Evolutionary conservation across 2,888 invertebrate genomes (phyloP).

Genomic region (Neoascia interrupta): DNA sequence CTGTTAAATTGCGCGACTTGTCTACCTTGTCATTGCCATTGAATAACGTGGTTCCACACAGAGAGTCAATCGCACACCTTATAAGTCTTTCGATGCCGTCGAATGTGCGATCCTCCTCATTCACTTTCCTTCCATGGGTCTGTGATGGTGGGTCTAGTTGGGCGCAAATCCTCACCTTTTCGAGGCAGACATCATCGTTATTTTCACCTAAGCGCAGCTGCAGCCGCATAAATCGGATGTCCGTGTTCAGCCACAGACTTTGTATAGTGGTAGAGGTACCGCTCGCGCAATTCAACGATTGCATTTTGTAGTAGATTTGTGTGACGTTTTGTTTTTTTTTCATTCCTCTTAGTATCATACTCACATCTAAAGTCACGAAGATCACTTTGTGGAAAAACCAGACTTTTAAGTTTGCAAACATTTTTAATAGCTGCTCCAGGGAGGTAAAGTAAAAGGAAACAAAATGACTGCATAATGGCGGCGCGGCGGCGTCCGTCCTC

Average conservation of each 20-base stretch:
- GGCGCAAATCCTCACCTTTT: slow-evolving; percentile 39
- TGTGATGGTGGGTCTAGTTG: no score
- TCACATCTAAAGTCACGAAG: slow-evolving; percentile 55
- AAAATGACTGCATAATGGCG: slow-evolving; percentile 44
- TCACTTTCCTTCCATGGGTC: slow-evolving; percentile 50
- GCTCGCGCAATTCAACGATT: slow-evolving; percentile 48
- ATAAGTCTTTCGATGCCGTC: slow-evolving; percentile 13
- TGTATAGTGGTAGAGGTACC: no score
- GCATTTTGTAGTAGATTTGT: slow-evolving; percentile 3
- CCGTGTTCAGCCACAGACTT: slow-evolving; percentile 38
- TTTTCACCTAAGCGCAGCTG: no score
- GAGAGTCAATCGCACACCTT: slow-evolving; percentile 46
- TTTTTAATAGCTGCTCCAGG: slow-evolving; percentile 44
- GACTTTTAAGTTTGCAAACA: slow-evolving; percentile 55
- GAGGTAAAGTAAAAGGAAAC: slow-evolving; percentile 18
- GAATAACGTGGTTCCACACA: slow-evolving; percentile 49
- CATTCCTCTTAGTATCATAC: no score
- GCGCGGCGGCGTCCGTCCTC: slow-evolving; percentile 9
- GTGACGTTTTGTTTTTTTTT: neutral
- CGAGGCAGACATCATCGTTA: slow-evolving; percentile 32
- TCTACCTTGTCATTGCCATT: slow-evolving; percentile 55
- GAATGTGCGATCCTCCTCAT: slow-evolving; percentile 43
- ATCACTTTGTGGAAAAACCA: slow-evolving; percentile 60
- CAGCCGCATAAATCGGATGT: slow-evolving; percentile 56
- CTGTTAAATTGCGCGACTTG: no score